A percentile compares a stretch with the other conserved stretches of the same genome.
These are phyloP conservation scores for Serranus cabrilla DNA, from an alignment of 2,797 vertebrate genomes.

Conservation along the genomic window DNA sequence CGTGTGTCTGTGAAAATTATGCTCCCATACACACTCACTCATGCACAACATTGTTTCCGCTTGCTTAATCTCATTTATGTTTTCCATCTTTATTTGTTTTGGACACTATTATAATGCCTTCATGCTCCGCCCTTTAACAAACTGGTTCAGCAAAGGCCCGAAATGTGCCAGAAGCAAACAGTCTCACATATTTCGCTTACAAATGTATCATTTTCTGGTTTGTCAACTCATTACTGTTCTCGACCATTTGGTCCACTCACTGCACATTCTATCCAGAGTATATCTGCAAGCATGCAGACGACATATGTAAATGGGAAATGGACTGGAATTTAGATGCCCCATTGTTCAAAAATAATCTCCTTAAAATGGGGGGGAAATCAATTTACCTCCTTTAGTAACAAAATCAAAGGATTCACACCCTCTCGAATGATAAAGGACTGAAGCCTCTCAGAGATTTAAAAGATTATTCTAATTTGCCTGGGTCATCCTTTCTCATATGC, in stretches of 20 bases:
- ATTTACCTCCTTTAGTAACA: slow-evolving; percentile 3
- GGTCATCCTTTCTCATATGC: neutral
- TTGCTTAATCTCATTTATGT: slow-evolving; percentile 36
- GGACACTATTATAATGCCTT: slow-evolving; percentile 12
- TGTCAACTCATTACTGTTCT: slow-evolving; percentile 12
- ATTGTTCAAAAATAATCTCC: slow-evolving; percentile 38
- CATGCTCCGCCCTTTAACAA: slow-evolving; percentile 17
- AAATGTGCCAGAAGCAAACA: slow-evolving; percentile 31
- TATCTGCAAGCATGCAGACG: slow-evolving; percentile 10
- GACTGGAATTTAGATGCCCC: slow-evolving; percentile 6
- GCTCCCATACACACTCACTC: slow-evolving; percentile 31
- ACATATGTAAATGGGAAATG: slow-evolving; percentile 19
- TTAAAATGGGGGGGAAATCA: slow-evolving; percentile 5
- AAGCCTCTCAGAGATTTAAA: slow-evolving; percentile 18
- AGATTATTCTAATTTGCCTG: slow-evolving; percentile 26
- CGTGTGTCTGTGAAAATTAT: slow-evolving; percentile 11
- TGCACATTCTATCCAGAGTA: slow-evolving; percentile 4
- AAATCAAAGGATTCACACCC: slow-evolving; percentile 18
- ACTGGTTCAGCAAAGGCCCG: slow-evolving; percentile 1
- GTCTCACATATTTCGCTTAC: slow-evolving; percentile 1
- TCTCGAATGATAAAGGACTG: slow-evolving; percentile 10
- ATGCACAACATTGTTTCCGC: slow-evolving; percentile 39
- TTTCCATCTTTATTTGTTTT: slow-evolving; percentile 32
- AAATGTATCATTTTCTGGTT: slow-evolving; percentile 30
- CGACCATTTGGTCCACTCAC: slow-evolving; percentile 6